Evolutionary conservation across 2,113 vertebrate genomes (phyloP), one percentile per base, ranked within the genome.

Genomic region (Mustela nigripes): DNA sequence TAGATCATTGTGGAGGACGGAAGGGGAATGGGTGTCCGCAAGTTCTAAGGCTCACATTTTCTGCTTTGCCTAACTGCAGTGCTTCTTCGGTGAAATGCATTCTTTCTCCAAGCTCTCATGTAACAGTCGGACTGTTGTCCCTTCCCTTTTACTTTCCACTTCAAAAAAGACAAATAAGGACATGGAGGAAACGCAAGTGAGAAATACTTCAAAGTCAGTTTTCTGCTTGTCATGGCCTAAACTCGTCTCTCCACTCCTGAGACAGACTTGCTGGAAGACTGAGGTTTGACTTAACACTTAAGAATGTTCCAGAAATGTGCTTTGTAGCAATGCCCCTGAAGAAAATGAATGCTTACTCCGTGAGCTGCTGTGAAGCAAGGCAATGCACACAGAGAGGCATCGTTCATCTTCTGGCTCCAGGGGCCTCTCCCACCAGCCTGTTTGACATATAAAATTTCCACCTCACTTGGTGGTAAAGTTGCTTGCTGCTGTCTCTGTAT

Each of bases 211-310:
- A 97, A 93, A 98, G 93, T 97, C 95, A 96, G 95, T 97, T 98
- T 98, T 95, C 97, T 98, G 98, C 98, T 99, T 98, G 95, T 98
- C 98, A 96, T 91, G 97, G 97, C 87, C 98, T 98, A 96, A 97
- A 95, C 93, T 94, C 80, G 87, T 98, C 98, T 98, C 94, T 73
- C 69, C 94, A 94, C 97, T 98, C 98, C 95, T 96, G 95, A 98
- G 98, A 97, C 60, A 97, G 60, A 97, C 79, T 95, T 36, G 83
- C 84, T 98, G 91, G 94, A 98, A 98, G 97, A 92, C 92, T 73
- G 92, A 98, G 92, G 92, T 98, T 98, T 98, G 97, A 92, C 96
- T 98, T 94, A 98, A 97, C 39, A 65, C 93, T 98, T 98, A 96
- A 97, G 97, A 96, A 93, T 92, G 96, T 95, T 98, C 98, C 89